phyloP scores from a whole-genome alignment of 2,888 invertebrate species.

The Kryphioiulus occultus region DNA sequence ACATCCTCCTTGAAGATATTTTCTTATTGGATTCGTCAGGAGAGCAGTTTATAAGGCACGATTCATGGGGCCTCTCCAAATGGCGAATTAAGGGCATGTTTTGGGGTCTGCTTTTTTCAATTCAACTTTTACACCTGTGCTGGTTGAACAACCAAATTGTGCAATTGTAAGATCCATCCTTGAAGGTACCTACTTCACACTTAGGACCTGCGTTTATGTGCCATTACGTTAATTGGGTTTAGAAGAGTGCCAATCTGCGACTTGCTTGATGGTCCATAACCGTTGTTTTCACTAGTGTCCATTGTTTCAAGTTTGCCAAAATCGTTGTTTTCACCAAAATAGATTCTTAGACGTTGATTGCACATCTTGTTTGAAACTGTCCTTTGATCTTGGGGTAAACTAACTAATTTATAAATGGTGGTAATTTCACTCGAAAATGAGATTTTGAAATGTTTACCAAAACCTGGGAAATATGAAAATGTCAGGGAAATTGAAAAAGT shows the following conservation, averaged over 20 bases:
- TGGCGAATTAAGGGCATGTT: neutral
- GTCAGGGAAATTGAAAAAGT: too few species aligned
- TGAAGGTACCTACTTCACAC: neutral
- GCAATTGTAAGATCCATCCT: neutral
- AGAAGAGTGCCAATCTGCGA: neutral
- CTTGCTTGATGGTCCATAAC: neutral
- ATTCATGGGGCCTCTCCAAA: neutral
- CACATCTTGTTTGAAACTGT: too few species aligned
- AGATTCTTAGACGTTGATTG: too few species aligned
- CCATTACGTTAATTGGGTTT: neutral
- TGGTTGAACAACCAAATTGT: neutral
- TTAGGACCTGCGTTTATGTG: neutral
- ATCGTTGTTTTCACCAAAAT: too few species aligned
- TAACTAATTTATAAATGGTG: too few species aligned
- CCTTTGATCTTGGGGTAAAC: too few species aligned
- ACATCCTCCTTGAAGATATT: neutral
- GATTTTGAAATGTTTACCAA: too few species aligned
- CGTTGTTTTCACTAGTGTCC: neutral
- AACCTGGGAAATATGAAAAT: too few species aligned
- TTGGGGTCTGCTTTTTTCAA: neutral
- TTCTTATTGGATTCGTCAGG: constrained; percentile 14
- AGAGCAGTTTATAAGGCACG: neutral
- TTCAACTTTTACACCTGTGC: neutral
- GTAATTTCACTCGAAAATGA: too few species aligned
- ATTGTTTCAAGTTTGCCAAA: too few species aligned